Evolutionary conservation across 2,113 vertebrate species (phyloP), one percentile per base, ranked within the genome.

Genomic region (Muntiacus muntjak): DNA sequence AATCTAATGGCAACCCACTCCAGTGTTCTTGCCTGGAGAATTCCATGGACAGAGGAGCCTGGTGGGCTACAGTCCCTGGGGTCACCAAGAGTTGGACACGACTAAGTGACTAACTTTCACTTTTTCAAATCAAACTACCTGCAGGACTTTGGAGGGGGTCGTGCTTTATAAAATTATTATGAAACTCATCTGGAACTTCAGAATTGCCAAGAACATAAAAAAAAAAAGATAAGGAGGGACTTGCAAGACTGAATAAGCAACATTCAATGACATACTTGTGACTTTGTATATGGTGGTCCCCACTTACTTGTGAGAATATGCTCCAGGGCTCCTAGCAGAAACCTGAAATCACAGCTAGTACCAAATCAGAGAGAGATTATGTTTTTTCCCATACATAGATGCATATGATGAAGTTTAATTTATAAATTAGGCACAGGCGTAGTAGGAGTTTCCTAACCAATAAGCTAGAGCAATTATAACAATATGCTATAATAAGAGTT

Each of bases 221-320:
- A 30, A 6, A 15, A 15, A 40, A 45, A 6, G 36, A 8, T 1
- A n/a, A 50, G 28, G 26, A 50, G 40, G 43, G 16, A 19, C 40
- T 54, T 36, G 6, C 2, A n/a, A 19, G 45, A 7, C 19, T 19
- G 28, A 33, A 7, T 10, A 9, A 91, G 26, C 12, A 16, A 1
- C 1, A 2, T 14, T 40, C 15, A 4, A 1, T 26, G 47, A 33
- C 0, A 10, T 9, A 6, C 36, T 30, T 21, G 43, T 25, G 50
- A 4, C 67, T 79, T 83, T 45, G 74, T 55, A 2, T 64, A 9
- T 14, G 2, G 12, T 83, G 12, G 33, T 23, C 33, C 81, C 52
- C 81, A n/a, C 50, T 54, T 36, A 23, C 50, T n/a, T 13, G 21
- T 36, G 6, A 55, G 52, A 36, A 55, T 83, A 55, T 83, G 81